Conservation (phyloP, 2,113 vertebrate species). For the Syngnathus typhle region DNA sequence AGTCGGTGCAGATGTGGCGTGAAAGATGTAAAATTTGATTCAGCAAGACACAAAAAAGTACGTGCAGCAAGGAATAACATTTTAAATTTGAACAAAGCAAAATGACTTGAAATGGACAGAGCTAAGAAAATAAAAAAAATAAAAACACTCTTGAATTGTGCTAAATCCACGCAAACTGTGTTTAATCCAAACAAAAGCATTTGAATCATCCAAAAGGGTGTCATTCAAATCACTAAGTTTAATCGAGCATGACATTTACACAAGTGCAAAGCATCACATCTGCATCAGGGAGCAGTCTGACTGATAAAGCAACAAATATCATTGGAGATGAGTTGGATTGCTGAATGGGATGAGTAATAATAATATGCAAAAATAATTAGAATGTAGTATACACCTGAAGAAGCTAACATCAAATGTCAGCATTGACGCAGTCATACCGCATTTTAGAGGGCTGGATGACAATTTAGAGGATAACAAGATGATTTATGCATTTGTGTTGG, state of each 20-base stretch:
- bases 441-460: neutral
- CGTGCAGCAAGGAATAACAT: too few species aligned
- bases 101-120: neutral
- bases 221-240: slow-evolving; percentile 19
- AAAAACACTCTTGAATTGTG: neutral
- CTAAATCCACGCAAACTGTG: slow-evolving; percentile 19
- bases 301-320: too few species aligned
- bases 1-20: neutral
- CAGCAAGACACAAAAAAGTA: too few species aligned
- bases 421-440: neutral
- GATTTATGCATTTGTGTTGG: neutral
- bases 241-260: too few species aligned
- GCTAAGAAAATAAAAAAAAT: neutral
- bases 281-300: neutral
- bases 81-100: neutral
- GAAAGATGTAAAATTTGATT: neutral
- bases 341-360: neutral
- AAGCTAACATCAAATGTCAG: neutral
- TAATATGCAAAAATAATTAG: neutral
- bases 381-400: neutral
- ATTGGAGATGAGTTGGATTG: neutral
- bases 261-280: neutral
- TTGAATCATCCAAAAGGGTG: slow-evolving; percentile 24
- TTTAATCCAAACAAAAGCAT: slow-evolving; percentile 25
- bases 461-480: neutral